Evolutionary conservation across 2,797 vertebrate genomes (phyloP).

Genomic region (Tokudaia muenninki): DNA sequence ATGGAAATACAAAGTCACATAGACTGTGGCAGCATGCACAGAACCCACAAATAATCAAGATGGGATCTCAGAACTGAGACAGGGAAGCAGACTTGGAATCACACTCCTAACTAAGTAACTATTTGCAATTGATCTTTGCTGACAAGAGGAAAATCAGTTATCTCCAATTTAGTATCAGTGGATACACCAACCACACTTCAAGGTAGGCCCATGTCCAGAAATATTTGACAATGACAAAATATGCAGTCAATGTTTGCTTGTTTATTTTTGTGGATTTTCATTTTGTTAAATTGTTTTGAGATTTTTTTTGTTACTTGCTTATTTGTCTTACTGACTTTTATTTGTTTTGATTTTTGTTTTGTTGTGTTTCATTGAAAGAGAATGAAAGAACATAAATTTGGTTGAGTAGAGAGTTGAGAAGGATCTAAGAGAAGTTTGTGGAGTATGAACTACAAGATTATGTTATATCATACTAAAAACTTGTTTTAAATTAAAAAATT

Average conservation of each 20-base stretch:
- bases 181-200: neutral
- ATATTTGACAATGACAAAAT: neutral
- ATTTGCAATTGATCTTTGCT: neutral
- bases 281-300: neutral
- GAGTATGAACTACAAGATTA: neutral
- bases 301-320: neutral
- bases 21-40: neutral
- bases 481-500: neutral
- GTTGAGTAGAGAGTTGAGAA: neutral
- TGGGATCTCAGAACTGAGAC: neutral
- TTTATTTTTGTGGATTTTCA: neutral
- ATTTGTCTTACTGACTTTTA: neutral
- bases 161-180: neutral
- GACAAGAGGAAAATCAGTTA: neutral
- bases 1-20: neutral
- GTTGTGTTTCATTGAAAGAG: neutral
- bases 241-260: neutral
- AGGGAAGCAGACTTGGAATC: too few species aligned
- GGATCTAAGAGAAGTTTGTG: neutral
- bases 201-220: too few species aligned
- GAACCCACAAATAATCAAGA: neutral
- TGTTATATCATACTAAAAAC: neutral
- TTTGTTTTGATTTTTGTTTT: neutral
- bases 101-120: neutral
- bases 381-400: neutral